Conservation (phyloP, 2,888 invertebrate species). For the Augochlorella aurata region DNA sequence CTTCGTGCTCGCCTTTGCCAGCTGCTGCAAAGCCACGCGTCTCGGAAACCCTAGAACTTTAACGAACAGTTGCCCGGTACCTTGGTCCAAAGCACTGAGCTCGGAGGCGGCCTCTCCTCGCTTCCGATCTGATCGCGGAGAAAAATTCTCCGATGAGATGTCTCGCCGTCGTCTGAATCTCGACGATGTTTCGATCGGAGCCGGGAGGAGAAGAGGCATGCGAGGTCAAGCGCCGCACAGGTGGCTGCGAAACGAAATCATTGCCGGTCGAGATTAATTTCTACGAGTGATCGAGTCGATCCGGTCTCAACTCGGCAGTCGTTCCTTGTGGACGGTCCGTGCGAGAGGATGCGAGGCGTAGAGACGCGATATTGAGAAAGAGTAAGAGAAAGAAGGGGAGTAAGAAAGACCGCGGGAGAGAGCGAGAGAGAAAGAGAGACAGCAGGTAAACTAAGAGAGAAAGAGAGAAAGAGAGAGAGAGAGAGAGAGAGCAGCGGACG, state of each 20-base stretch:
- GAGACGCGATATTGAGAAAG: not conserved
- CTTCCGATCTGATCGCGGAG: too few relatives aligned
- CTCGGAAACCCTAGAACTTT: not conserved
- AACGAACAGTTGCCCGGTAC: too few relatives aligned
- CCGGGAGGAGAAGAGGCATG: not conserved
- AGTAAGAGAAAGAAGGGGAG: too few relatives aligned
- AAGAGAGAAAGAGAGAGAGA: not conserved
- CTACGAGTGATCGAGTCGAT: constrained; percentile 2
- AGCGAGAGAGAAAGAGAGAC: not conserved
- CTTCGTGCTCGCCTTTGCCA: not conserved
- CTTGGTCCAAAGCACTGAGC: too few relatives aligned
- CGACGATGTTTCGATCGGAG: not conserved
- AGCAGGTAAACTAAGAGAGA: not conserved
- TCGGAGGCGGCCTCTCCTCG: too few relatives aligned
- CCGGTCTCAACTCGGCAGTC: constrained; percentile 2
- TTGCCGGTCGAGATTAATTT: constrained; percentile 33
- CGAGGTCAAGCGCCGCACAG: constrained; percentile 6
- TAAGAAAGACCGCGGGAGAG: not conserved
- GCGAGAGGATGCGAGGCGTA: not conserved
- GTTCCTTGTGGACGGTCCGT: constrained; percentile 9
- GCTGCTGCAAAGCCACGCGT: not conserved
- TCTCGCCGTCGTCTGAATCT: not conserved
- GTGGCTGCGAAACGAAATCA: constrained; percentile 17
- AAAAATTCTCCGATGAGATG: not conserved
- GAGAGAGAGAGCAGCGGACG: constrained; percentile 13